Conservation (phyloP, 2,888 invertebrate genomes). For the Stenchaetothrips biformis region DNA sequence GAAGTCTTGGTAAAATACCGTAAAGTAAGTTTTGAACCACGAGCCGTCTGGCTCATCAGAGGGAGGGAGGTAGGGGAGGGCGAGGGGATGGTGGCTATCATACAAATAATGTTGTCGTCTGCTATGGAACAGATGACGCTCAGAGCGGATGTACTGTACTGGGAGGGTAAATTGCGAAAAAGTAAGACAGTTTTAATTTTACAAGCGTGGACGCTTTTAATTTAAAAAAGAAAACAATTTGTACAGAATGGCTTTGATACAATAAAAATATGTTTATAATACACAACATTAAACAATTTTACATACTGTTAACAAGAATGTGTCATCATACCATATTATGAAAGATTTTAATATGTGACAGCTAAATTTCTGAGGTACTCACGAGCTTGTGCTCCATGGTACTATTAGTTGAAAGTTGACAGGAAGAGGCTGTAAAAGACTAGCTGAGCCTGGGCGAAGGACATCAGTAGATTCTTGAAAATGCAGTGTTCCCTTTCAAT, state of each 20-base stretch:
- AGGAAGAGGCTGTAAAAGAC: conserved; percentile 7
- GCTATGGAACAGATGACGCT: too few relatives aligned
- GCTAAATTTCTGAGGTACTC: neutral
- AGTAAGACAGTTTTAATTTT: neutral
- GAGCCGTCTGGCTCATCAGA: too few relatives aligned
- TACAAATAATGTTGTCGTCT: too few relatives aligned
- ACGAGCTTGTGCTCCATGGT: neutral
- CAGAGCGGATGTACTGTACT: too few relatives aligned
- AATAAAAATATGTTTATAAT: conserved; percentile 11
- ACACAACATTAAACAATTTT: conserved; percentile 14
- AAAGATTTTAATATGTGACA: neutral
- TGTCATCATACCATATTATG: neutral
- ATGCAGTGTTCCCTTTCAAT: neutral
- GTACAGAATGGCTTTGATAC: neutral
- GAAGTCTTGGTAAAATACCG: too few relatives aligned
- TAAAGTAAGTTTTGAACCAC: too few relatives aligned
- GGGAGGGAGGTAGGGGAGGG: too few relatives aligned
- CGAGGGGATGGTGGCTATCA: too few relatives aligned
- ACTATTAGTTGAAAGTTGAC: neutral
- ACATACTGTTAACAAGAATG: neutral
- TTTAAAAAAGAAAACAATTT: neutral
- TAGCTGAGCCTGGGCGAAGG: neutral
- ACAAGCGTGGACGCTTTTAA: neutral
- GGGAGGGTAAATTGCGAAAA: neutral
- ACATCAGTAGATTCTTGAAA: neutral